Evolutionary conservation across 2,113 vertebrate species (phyloP).

Genomic region (Tetrao urogallus): DNA sequence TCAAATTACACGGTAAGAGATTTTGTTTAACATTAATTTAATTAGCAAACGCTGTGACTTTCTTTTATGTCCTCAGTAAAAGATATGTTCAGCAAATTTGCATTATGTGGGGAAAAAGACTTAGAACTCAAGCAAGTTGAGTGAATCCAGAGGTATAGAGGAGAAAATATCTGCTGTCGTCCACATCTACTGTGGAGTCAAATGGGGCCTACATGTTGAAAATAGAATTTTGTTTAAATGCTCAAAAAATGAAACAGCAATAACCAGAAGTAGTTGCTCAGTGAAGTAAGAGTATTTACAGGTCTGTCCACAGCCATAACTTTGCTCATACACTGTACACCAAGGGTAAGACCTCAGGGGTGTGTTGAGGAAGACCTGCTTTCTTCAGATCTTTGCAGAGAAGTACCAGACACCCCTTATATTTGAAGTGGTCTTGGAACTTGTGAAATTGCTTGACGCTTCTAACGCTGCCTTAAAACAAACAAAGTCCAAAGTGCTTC

Average conservation of each 20-base stretch:
- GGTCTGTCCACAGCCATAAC: not conserved
- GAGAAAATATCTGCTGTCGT: not conserved
- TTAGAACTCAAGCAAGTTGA: not conserved
- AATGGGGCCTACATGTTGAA: not conserved
- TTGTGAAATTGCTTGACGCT: too few species aligned
- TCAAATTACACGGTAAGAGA: slow-evolving; percentile 94
- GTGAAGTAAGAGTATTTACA: not conserved
- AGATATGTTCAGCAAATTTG: not conserved
- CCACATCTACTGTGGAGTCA: not conserved
- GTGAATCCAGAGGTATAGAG: not conserved
- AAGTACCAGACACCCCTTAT: not conserved
- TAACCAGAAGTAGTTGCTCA: not conserved
- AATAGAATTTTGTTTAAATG: not conserved
- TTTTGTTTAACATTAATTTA: slow-evolving; percentile 55
- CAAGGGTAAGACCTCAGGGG: not conserved
- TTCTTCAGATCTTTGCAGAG: not conserved
- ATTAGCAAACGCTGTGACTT: not conserved
- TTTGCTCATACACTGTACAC: not conserved
- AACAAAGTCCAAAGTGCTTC: not conserved
- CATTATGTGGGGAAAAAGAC: not conserved
- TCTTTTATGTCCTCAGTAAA: not conserved
- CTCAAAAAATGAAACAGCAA: not conserved
- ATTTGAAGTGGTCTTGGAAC: not conserved
- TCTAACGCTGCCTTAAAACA: not conserved
- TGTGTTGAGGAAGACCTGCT: not conserved